These are phyloP conservation scores for Rugalucina vietnamica DNA, from an alignment of 2,888 invertebrate species.

Conservation along the genomic window DNA sequence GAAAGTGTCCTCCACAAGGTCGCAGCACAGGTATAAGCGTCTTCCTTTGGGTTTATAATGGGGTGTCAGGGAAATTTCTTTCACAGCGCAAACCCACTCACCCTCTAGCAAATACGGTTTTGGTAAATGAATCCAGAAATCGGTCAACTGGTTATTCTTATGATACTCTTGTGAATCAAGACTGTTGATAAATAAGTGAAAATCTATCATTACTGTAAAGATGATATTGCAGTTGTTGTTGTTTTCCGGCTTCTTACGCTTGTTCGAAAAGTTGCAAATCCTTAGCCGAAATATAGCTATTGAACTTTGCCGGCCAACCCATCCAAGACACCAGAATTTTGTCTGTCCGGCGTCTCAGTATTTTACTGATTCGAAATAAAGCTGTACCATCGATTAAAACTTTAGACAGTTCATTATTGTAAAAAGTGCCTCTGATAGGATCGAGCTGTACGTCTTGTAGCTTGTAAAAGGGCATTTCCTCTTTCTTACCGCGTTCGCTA, in stretches of 20 bases:
- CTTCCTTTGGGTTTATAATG: background rate
- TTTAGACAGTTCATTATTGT: constrained; percentile 47
- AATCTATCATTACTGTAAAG: background rate
- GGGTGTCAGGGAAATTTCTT: background rate
- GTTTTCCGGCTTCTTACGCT: too few species aligned
- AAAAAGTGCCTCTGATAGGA: constrained; percentile 32
- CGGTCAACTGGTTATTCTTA: background rate
- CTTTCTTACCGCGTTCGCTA: constrained; percentile 28
- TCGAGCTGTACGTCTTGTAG: constrained; percentile 33
- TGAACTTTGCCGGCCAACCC: constrained; percentile 35
- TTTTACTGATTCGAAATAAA: constrained; percentile 35
- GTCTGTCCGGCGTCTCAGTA: background rate
- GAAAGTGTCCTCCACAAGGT: background rate
- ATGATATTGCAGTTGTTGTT: too few species aligned
- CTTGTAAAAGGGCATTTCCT: constrained; percentile 30
- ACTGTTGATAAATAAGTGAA: too few species aligned
- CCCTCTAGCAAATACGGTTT: background rate
- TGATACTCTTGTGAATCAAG: too few species aligned
- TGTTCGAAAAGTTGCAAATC: too few species aligned
- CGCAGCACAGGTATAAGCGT: background rate
- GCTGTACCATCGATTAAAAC: constrained; percentile 37
- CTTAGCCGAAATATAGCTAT: constrained; percentile 37
- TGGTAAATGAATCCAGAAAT: background rate
- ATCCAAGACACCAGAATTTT: constrained; percentile 22
- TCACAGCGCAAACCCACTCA: background rate